These are phyloP conservation scores for Egretta garzetta DNA, from an alignment of 2,113 vertebrate species.

Conservation along the genomic window DNA sequence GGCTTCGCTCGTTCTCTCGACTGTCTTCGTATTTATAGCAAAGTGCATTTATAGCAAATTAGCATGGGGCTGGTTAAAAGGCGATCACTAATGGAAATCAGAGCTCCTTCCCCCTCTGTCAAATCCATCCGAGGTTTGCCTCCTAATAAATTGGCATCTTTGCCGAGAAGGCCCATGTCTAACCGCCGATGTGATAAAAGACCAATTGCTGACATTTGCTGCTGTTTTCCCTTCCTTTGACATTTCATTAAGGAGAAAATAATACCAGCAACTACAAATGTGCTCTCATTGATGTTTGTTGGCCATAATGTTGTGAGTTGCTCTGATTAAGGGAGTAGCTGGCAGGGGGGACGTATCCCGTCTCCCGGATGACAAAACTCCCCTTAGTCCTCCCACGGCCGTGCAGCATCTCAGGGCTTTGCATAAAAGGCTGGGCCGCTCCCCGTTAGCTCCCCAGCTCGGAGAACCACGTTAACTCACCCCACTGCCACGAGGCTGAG, in stretches of 20 bases:
- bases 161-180: neutral
- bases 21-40: neutral
- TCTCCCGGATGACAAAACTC: neutral
- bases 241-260: neutral
- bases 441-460: neutral
- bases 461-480: neutral
- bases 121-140: neutral
- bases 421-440: neutral
- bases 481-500: fast-evolving
- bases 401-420: neutral
- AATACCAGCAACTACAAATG: neutral
- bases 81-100: neutral
- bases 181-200: neutral
- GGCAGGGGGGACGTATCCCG: fast-evolving
- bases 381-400: neutral
- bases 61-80: neutral
- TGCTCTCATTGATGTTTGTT: neutral
- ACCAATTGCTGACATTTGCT: neutral
- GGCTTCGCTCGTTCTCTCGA: fast-evolving
- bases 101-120: neutral
- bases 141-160: neutral
- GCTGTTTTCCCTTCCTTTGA: neutral
- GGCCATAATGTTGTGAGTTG: neutral
- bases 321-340: neutral
- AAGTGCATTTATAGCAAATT: neutral